These are phyloP conservation scores for Aphidius colemani DNA, from an alignment of 2,888 invertebrate species.

Conservation along the genomic window DNA sequence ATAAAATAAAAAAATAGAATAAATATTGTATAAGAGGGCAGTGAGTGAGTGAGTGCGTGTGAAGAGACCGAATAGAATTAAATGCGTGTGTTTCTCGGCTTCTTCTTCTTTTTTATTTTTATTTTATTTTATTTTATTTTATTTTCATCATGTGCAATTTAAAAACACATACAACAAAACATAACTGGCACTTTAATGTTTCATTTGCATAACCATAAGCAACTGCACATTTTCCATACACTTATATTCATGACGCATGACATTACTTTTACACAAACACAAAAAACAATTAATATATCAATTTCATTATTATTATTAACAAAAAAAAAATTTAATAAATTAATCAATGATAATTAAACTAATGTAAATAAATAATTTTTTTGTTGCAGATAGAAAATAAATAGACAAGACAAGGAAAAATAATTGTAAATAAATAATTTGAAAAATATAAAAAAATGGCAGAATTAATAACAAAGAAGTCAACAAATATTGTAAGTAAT, in stretches of 20 bases:
- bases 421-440: too few species aligned
- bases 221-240: constrained; percentile 28
- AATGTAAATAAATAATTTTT: constrained; percentile 1
- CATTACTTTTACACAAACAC: background rate
- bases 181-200: constrained; percentile 28
- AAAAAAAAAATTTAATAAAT: constrained; percentile 5
- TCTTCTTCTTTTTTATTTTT: too few species aligned
- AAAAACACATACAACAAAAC: background rate
- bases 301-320: too few species aligned
- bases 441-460: constrained; percentile 44
- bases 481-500: constrained; percentile 57
- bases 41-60: too few species aligned
- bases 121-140: background rate
- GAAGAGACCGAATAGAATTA: constrained; percentile 1
- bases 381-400: constrained; percentile 8
- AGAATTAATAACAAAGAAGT: constrained; percentile 57
- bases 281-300: too few species aligned
- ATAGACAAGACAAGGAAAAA: too few species aligned
- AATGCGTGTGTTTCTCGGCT: constrained; percentile 7
- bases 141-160: background rate
- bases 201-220: constrained; percentile 36
- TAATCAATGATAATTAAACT: background rate
- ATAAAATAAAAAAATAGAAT: background rate
- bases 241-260: constrained; percentile 20
- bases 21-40: background rate